A percentile compares a stretch with the other conserved stretches of the same genome.
phyloP scores from a whole-genome alignment of 2,797 vertebrate species.

The Gallinago stenura region DNA sequence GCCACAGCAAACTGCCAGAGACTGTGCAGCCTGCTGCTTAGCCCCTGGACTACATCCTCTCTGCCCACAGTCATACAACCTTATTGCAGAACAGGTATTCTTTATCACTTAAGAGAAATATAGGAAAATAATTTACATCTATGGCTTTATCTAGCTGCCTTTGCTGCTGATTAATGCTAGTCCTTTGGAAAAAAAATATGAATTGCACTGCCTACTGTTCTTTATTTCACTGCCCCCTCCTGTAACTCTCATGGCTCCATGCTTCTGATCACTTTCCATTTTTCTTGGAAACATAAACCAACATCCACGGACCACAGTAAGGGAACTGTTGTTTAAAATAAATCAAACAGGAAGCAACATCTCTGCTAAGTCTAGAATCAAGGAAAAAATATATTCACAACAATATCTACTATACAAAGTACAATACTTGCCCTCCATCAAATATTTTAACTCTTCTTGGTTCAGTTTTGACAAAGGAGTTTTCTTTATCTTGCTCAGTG shows the following conservation, averaged over 20 bases:
- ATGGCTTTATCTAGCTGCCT: neutral
- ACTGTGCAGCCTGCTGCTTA: neutral
- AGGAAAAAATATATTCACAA: neutral
- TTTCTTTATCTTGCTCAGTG: conserved; percentile 92
- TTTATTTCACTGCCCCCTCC: conserved; percentile 24
- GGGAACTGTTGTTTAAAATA: conserved; percentile 44
- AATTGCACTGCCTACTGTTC: neutral
- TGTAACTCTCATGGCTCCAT: neutral
- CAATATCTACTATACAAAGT: conserved; percentile 64
- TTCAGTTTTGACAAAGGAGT: conserved; percentile 86
- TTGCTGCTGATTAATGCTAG: neutral
- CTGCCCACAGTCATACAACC: neutral
- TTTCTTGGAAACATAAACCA: conserved; percentile 57
- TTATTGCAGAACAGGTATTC: neutral
- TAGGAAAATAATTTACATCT: conserved; percentile 22
- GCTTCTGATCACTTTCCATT: conserved; percentile 52
- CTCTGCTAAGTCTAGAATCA: neutral
- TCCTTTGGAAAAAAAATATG: neutral
- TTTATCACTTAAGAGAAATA: conserved; percentile 34
- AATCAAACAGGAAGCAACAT: conserved; percentile 62
- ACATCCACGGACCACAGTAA: conserved; percentile 6
- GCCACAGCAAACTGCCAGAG: neutral
- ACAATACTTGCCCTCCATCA: conserved; percentile 93
- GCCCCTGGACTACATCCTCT: neutral
- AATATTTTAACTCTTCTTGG: conserved; percentile 98